Evolutionary conservation across 30 jellyfish, hydroid and myxozoan genomes (phyloP).

Genomic region (Aurelia aurita complex sp. Pacific): DNA sequence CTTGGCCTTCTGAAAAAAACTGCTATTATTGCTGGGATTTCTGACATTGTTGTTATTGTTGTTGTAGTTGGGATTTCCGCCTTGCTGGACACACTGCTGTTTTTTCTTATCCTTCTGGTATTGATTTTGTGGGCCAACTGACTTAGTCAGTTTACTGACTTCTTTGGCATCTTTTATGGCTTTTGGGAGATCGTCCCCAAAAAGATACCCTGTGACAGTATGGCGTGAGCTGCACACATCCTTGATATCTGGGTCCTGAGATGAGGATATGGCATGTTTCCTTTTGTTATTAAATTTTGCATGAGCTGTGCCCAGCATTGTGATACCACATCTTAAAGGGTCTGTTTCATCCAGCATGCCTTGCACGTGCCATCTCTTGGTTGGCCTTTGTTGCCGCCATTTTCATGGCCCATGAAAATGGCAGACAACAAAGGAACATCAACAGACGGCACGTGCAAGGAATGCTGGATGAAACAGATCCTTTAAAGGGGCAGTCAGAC

Average conservation of each 20-base stretch:
- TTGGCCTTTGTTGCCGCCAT: too few relatives aligned
- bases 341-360: too few relatives aligned
- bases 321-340: too few relatives aligned
- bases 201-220: conserved; percentile 20
- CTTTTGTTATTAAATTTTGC: conserved; percentile 5
- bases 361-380: too few relatives aligned
- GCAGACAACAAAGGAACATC: too few relatives aligned
- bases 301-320: conserved; percentile 43
- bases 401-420: too few relatives aligned
- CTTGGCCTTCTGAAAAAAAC: conserved; percentile 51
- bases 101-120: background rate
- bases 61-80: background rate
- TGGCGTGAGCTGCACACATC: conserved; percentile 40
- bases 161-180: conserved; percentile 17
- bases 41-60: background rate
- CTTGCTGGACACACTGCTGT: background rate
- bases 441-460: too few relatives aligned
- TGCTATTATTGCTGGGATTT: background rate
- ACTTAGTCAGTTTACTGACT: background rate
- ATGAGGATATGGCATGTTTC: background rate
- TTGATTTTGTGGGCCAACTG: background rate
- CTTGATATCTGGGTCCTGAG: conserved; percentile 4
- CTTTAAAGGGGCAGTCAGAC: too few relatives aligned
- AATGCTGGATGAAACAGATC: too few relatives aligned
- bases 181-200: conserved; percentile 43